A percentile compares a stretch with the other conserved stretches of the same genome.
Evolutionary conservation across 2,888 invertebrate species (phyloP).

Genomic region (Zootermopsis nevadensis): DNA sequence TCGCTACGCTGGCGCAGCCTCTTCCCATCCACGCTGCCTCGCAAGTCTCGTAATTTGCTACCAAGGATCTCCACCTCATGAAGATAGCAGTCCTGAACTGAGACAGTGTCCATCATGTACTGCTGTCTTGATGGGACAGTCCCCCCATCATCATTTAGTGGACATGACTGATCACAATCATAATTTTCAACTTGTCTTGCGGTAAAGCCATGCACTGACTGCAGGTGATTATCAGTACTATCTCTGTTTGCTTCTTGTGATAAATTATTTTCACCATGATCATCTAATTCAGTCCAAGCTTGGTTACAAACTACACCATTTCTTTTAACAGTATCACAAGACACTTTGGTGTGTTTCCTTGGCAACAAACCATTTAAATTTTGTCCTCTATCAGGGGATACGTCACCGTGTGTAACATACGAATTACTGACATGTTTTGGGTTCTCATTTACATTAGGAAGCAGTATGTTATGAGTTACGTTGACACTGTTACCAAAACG

Average conservation of each 20-base stretch:
- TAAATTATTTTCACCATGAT: neutral
- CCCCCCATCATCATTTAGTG: neutral
- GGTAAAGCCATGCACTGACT: neutral
- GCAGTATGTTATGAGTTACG: constrained; percentile 15
- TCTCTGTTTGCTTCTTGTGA: neutral
- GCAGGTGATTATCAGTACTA: neutral
- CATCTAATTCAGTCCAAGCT: neutral
- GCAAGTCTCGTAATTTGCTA: constrained; percentile 52
- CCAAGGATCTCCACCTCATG: constrained; percentile 55
- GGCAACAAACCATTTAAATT: neutral
- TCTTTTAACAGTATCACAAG: neutral
- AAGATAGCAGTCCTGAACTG: constrained; percentile 55
- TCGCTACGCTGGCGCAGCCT: constrained; percentile 51
- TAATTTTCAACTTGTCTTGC: constrained; percentile 2
- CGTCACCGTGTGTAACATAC: neutral
- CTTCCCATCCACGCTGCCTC: constrained; percentile 49
- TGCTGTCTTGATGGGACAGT: neutral
- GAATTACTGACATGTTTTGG: constrained; percentile 23
- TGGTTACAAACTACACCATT: neutral
- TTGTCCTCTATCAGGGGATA: constrained; percentile 1
- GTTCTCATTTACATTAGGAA: constrained; percentile 42
- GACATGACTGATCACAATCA: neutral
- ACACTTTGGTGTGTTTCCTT: constrained; percentile 21
- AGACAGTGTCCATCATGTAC: constrained; percentile 3
- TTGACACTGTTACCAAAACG: constrained; percentile 19